Base-by-base conservation (phyloP, 2,888 invertebrate species). In the Amiota mariae region DNA sequence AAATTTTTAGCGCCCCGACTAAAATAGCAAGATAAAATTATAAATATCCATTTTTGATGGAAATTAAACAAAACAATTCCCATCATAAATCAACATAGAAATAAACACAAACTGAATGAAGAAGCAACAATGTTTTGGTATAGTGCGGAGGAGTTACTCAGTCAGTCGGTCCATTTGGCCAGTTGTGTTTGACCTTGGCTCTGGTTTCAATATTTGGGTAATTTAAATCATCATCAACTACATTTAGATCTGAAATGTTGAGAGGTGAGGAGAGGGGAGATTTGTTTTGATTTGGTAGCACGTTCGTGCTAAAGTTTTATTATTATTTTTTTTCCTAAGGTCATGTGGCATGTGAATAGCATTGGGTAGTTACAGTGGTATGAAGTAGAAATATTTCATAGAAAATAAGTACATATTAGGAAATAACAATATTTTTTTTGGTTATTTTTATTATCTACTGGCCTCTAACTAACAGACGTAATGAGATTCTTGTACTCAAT, bases 311-410 rank as follows among this genome's bases (percentile, higher is more conserved):
- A 70, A 79, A 79, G 76, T 80, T 81, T 84, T 77, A 75, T 75
- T 82, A 84, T 81, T 73, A 75, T 75, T 82, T 85, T 81, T 73
- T 79, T 79, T 78, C 82, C 83, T 82, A 76, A 84, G 83, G 83
- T 85, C 86, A 80, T 76, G 54, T 54, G 66, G 66, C 66, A 66
- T 36, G 15, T 59, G 15, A 10, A 18, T 12, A 11, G 24, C 63
- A 24, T 24, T 15, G 63, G 12, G 36, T 63, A 46, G 12, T 51
- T 36, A 68, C 54, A 51, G 54, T 68, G 67, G 67, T 51, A 6
- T 24, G 24, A 49, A 10, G 1, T 10, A 4, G 12, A 48, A 66
- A 59, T 18, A 24, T 3, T 20, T 57, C 18, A 18, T 20, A 57
- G 8, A 15, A 10, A 59, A 18, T 59, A 20, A 57, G 8, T 1